Evolutionary conservation across 1,140 invertebrate species (phyloP).

Genomic region (Trichogramma pretiosum): DNA sequence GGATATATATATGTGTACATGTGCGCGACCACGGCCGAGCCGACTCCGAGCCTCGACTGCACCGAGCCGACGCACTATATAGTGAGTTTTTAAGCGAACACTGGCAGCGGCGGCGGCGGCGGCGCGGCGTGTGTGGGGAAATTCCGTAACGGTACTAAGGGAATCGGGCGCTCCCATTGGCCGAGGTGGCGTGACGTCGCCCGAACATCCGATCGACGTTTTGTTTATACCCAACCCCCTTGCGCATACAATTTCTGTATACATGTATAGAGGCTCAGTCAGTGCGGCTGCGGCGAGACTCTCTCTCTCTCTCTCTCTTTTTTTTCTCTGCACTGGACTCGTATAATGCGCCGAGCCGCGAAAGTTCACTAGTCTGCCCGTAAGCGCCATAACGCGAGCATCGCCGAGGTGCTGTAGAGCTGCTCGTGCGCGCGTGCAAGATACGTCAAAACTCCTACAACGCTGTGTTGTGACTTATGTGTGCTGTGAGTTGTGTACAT

Average conservation of each 20-base stretch:
- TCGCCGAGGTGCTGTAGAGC: neutral
- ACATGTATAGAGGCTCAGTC: no score
- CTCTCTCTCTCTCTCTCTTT: no score
- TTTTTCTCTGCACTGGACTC: neutral
- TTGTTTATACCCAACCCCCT: slow-evolving; percentile 14
- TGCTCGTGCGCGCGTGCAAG: neutral
- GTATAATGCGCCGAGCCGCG: neutral
- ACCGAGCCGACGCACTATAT: no score
- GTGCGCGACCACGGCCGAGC: no score
- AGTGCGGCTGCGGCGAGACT: neutral
- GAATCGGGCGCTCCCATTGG: slow-evolving; percentile 8
- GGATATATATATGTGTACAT: neutral
- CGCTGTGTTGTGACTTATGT: no score
- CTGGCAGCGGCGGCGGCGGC: neutral
- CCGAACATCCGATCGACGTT: slow-evolving; percentile 19
- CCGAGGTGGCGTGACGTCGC: slow-evolving; percentile 1
- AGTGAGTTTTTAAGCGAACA: slow-evolving; percentile 9
- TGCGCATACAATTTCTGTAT: no score
- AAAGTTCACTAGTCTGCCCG: neutral
- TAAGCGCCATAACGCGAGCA: neutral
- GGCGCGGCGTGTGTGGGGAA: slow-evolving; percentile 15
- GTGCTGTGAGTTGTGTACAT: no score
- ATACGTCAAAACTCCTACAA: no score
- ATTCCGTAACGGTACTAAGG: slow-evolving; percentile 19
- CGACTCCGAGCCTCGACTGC: neutral